Percentiles rank a stretch among this genome's conserved stretches.
These are phyloP conservation scores for Andrena fulva DNA, from an alignment of 2,888 invertebrate species.

Conservation along the genomic window DNA sequence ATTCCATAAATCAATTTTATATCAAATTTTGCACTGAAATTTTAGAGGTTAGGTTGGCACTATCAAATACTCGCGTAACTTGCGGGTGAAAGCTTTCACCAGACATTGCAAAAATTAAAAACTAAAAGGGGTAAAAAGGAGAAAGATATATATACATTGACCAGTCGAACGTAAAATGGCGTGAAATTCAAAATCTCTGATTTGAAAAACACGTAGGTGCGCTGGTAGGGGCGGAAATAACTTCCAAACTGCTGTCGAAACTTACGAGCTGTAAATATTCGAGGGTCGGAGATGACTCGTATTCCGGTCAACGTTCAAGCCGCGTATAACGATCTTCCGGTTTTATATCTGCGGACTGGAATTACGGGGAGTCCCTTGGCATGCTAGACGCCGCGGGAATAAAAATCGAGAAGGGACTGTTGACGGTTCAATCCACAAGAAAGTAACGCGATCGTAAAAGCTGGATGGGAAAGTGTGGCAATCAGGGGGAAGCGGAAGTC, in stretches of 20 bases:
- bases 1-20: too few relatives aligned
- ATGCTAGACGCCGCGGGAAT: slow-evolving; percentile 32
- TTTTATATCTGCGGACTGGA: slow-evolving; percentile 42
- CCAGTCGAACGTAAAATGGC: too few relatives aligned
- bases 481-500: slow-evolving; percentile 32
- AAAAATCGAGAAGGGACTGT: slow-evolving; percentile 46
- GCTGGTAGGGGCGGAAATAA: slow-evolving; percentile 24
- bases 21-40: too few relatives aligned
- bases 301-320: slow-evolving; percentile 43
- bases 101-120: too few relatives aligned
- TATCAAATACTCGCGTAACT: too few relatives aligned
- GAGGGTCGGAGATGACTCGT: slow-evolving; percentile 22
- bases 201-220: not conserved
- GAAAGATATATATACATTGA: too few relatives aligned
- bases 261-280: slow-evolving; percentile 56
- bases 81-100: too few relatives aligned
- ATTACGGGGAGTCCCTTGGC: slow-evolving; percentile 24
- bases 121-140: too few relatives aligned
- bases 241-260: not conserved
- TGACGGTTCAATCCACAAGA: slow-evolving; percentile 43
- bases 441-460: slow-evolving; percentile 44
- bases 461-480: slow-evolving; percentile 12
- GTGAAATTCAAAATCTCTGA: too few relatives aligned
- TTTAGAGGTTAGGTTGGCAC: too few relatives aligned
- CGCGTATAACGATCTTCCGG: slow-evolving; percentile 52